Percentiles rank a stretch among this genome's conserved stretches.
These are phyloP conservation scores for Boloria selene DNA, from an alignment of 2,888 invertebrate species.

Conservation along the genomic window DNA sequence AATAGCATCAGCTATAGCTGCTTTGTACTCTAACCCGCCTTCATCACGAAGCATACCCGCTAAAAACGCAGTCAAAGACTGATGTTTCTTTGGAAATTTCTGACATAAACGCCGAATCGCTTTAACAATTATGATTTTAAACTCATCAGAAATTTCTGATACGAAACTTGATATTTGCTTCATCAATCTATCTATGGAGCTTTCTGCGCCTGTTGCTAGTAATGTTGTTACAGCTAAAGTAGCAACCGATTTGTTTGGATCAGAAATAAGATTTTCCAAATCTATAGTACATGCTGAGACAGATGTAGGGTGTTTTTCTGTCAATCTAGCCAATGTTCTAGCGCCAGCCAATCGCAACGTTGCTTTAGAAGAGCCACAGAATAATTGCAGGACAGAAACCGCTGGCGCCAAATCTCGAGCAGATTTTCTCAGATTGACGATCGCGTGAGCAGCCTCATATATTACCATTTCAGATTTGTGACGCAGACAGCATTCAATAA, in stretches of 20 bases:
- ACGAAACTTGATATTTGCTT: constrained; percentile 99
- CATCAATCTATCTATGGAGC: constrained; percentile 99
- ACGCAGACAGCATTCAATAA: constrained; percentile 95
- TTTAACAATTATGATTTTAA: constrained; percentile 99
- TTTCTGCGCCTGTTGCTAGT: constrained; percentile 98
- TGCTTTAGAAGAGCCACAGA: constrained; percentile 98
- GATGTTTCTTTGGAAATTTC: constrained; percentile 98
- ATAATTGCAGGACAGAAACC: constrained; percentile 97
- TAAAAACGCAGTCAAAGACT: constrained; percentile 96
- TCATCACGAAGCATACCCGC: constrained; percentile 98
- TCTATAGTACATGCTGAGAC: constrained; percentile 99
- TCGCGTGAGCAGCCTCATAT: constrained; percentile 99
- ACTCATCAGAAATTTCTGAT: constrained; percentile 99
- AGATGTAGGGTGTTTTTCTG: constrained; percentile 97
- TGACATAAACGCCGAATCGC: constrained; percentile 93
- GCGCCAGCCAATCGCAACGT: constrained; percentile 98
- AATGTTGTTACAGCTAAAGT: constrained; percentile 99
- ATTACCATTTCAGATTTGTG: constrained; percentile 99
- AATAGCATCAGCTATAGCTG: constrained; percentile 98
- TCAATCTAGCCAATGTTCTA: constrained; percentile 96
- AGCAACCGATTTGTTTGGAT: constrained; percentile 98
- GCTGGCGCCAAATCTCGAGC: constrained; percentile 95
- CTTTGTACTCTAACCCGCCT: constrained; percentile 98
- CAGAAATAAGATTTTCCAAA: constrained; percentile 98
- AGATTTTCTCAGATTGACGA: constrained; percentile 94